Percentiles rank a stretch among this genome's conserved stretches.
phyloP scores from a whole-genome alignment of 2,797 vertebrate species.

The Helostoma temminkii region DNA sequence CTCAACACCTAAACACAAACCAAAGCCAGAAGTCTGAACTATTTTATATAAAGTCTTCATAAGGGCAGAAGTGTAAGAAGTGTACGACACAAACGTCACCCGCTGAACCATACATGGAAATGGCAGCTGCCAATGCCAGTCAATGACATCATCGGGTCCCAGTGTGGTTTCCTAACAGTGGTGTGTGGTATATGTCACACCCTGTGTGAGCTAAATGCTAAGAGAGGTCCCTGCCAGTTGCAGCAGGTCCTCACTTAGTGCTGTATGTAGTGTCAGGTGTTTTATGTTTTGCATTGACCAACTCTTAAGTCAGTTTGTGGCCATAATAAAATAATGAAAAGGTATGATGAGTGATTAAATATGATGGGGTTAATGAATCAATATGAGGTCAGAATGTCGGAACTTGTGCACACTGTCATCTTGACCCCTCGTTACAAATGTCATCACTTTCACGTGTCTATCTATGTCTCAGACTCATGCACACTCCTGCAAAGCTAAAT shows the following conservation, averaged over 20 bases:
- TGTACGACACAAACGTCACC: slow-evolving; percentile 35
- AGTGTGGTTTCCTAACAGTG: slow-evolving; percentile 41
- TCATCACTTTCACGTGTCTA: neutral
- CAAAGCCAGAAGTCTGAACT: neutral
- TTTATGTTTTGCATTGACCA: neutral
- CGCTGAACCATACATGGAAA: slow-evolving; percentile 47
- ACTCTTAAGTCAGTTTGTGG: neutral
- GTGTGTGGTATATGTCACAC: slow-evolving; percentile 43
- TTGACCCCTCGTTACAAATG: neutral
- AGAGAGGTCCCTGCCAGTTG: slow-evolving; percentile 23
- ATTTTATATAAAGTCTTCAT: slow-evolving; percentile 11
- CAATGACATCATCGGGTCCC: slow-evolving; percentile 72
- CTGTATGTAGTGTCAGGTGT: slow-evolving; percentile 11
- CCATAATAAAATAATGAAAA: neutral
- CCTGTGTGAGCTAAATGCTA: slow-evolving; percentile 36
- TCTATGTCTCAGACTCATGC: neutral
- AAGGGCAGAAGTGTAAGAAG: slow-evolving; percentile 1
- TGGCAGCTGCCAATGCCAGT: slow-evolving; percentile 74
- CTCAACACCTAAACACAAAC: neutral
- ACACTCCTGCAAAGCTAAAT: neutral
- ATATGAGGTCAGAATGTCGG: neutral
- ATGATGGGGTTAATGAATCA: neutral
- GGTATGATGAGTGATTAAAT: too few relatives aligned
- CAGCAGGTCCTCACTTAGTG: slow-evolving; percentile 27
- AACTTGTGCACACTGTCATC: slow-evolving; percentile 4